Base-by-base conservation (phyloP, 2,888 invertebrate genomes). In the Plemyria rubiginata region DNA sequence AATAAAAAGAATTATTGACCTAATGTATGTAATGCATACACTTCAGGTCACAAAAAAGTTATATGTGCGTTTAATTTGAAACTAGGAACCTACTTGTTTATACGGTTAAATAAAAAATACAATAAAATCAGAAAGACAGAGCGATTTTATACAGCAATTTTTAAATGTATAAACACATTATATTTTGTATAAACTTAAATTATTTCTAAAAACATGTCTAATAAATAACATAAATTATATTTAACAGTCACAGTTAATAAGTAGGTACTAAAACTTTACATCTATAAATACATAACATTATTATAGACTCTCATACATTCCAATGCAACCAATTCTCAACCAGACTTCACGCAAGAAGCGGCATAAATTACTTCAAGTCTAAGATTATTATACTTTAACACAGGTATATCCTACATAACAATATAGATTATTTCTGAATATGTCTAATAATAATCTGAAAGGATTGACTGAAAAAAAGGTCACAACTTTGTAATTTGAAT, bases 301-400 rank as follows among this genome's bases (percentile, higher is more conserved):
- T n/a, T n/a, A 46, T 55, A 43, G 48, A 55, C 22, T 16, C 53
- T 55, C 32, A 12, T 32, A 49, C 32, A 32, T 15, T 54, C 54
- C 41, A 32, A 32, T 40, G 65, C 65, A 67, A 67, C 65, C 12
- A 60, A 68, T 40, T 49, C 9, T 32, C 28, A 28, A 52, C 15
- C 32, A 38, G 49, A 16, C 29, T 32, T 5, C 5, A 2, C 22
- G 3, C 2, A 32, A 32, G 32, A 22, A 56, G 51, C 54, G 49
- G 49, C 55, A 60, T 6, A 32, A 11, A 12, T 29, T 32, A 57
- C 9, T 54, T 45, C 22, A 48, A 54, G 54, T 32, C 43, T 65
- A 62, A 7, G n/a, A n/a, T n/a, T n/a, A 52, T 53, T 29, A 48
- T 15, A 60, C 29, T 65, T 68, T 28, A 22, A 22, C 22, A 22